Evolutionary conservation across 2,113 vertebrate genomes (phyloP), one percentile per base, ranked within the genome.

Genomic region (Petroica traversi): DNA sequence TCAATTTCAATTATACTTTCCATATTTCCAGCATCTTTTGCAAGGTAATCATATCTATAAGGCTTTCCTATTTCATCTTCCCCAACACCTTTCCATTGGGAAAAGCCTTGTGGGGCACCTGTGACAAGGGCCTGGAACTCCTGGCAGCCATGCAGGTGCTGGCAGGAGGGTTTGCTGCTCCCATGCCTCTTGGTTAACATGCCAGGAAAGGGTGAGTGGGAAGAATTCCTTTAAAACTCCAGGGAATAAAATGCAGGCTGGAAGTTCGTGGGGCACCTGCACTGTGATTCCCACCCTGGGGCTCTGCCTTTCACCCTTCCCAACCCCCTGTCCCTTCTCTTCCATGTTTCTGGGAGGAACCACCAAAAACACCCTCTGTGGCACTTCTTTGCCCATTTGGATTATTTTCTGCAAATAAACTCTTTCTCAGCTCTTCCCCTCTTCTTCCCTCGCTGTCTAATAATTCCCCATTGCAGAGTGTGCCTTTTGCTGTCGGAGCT

Each of bases 1-100:
- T n/a, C n/a, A n/a, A n/a, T n/a, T n/a, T n/a, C n/a, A n/a, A n/a
- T n/a, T n/a, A n/a, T n/a, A n/a, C n/a, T n/a, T n/a, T n/a, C n/a
- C n/a, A n/a, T n/a, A n/a, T n/a, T n/a, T n/a, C n/a, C n/a, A n/a
- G n/a, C n/a, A n/a, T n/a, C n/a, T n/a, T n/a, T n/a, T n/a, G n/a
- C n/a, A n/a, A n/a, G n/a, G n/a, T n/a, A n/a, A n/a, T n/a, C n/a
- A n/a, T n/a, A n/a, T n/a, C n/a, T n/a, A n/a, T n/a, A n/a, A n/a
- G n/a, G n/a, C n/a, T n/a, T n/a, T n/a, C n/a, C n/a, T n/a, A n/a
- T n/a, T n/a, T n/a, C n/a, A n/a, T n/a, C n/a, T n/a, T n/a, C n/a
- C n/a, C n/a, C n/a, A n/a, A n/a, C n/a, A n/a, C 3, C 10, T 23
- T 38, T n/a, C 38, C 8, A 3, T 1, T 1, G 5, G 43, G 33